Evolutionary conservation across 2,113 vertebrate species (phyloP), one percentile per base, ranked within the genome.

Genomic region (Dicrurus megarhynchus): DNA sequence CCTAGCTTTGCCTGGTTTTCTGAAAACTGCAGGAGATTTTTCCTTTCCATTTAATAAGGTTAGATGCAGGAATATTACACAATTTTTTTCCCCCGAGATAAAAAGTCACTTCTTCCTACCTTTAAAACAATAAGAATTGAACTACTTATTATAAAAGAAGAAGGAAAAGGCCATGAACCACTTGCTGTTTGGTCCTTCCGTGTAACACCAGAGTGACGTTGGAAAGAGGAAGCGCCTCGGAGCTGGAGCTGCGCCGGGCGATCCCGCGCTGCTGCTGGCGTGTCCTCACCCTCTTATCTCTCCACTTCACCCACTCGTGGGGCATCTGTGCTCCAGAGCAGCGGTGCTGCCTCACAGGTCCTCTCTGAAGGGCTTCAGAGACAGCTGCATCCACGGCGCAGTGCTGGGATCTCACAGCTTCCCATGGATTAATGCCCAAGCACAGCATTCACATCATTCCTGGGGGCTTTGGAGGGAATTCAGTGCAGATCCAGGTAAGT

Each of bases 371-470:
- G 42, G 47, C 41, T 87, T 28, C 61, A 42, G 60, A 30, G 42
- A 35, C 4, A 55, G 70, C 61, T 47, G 30, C 0, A 0, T 27
- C 17, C 18, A 8, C 4, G 3, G 32, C 0, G 0, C 3, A 1
- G 27, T 4, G 41, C 65, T 59, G 60, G 42, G 9, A 22, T 79
- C 68, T 50, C 79, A 17, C 0, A 0, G 23, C 2, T 9, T 33
- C 77, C 64, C 55, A 1, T 0, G 4, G 60, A 17, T 56, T 52
- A 42, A 69, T 1, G 13, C 67, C 53, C 20, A 13, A 56, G 68
- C 44, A 3, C 2, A 2, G 35, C 9, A 0, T 6, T 52, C 14
- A 2, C 41, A 3, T 52, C 11, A 0, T 28, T 77, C 74, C 76
- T 28, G 50, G 52, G 61, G 65, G 67, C 37, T 79, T 35, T 10